phyloP scores from a whole-genome alignment of 2,888 invertebrate species.

The Zaprionus bogoriensis region DNA sequence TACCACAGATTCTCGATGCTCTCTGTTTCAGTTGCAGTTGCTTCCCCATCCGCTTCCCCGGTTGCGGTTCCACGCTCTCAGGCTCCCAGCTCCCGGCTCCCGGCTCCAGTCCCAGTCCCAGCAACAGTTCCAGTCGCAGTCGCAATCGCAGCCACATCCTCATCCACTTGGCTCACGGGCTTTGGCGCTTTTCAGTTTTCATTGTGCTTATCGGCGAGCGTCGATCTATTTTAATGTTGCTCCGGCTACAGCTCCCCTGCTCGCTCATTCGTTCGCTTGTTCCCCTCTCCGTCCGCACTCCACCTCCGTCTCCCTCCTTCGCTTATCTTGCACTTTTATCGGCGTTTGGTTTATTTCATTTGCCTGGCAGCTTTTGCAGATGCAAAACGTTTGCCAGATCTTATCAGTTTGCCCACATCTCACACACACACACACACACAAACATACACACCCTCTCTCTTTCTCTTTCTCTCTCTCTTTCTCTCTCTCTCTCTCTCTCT shows the following conservation, averaged over 20 bases:
- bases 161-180: constrained; percentile 43
- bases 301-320: constrained; percentile 16
- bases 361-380: constrained; percentile 69
- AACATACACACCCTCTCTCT: constrained; percentile 8
- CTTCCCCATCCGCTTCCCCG: too few species aligned
- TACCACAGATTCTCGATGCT: background rate
- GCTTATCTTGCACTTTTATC: constrained; percentile 53
- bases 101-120: background rate
- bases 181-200: constrained; percentile 60
- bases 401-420: constrained; percentile 46
- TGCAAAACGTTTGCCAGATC: constrained; percentile 64
- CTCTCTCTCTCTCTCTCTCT: constrained; percentile 19
- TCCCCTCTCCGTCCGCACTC: constrained; percentile 23
- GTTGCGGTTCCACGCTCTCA: too few species aligned
- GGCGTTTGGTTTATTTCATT: constrained; percentile 74
- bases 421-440: constrained; percentile 10
- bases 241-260: constrained; percentile 14
- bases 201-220: constrained; percentile 61
- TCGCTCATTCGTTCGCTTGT: constrained; percentile 16
- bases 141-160: constrained; percentile 1
- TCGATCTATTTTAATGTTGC: constrained; percentile 73
- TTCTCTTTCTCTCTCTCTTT: constrained; percentile 19
- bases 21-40: too few species aligned
- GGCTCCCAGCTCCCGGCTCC: constrained; percentile 6
- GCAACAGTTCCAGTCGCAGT: background rate